Evolutionary conservation across 2,113 vertebrate species (phyloP).

Genomic region (Candoia aspera): DNA sequence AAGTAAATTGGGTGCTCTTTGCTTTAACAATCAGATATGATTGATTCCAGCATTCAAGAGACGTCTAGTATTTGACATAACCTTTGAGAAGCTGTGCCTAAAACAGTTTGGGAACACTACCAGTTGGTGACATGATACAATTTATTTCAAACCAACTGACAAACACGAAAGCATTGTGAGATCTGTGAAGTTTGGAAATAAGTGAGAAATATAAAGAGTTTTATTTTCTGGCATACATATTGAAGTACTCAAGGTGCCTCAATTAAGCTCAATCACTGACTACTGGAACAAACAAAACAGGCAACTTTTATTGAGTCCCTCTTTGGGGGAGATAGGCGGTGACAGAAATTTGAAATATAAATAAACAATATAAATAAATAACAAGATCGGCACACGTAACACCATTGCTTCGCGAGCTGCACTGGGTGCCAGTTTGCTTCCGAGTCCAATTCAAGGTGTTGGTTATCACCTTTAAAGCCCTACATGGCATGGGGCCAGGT

Average conservation of each 20-base stretch:
- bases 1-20: slow-evolving; percentile 11
- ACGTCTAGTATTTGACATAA: neutral
- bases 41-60: slow-evolving; percentile 34
- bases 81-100: slow-evolving; percentile 37
- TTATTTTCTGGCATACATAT: slow-evolving; percentile 22
- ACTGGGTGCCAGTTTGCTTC: no score
- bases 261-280: slow-evolving; percentile 45
- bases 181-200: slow-evolving; percentile 14
- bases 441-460: no score
- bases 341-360: no score
- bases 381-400: no score
- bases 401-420: no score
- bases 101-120: slow-evolving; percentile 56
- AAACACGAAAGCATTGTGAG: slow-evolving; percentile 54
- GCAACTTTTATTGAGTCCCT: neutral
- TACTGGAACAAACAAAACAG: neutral
- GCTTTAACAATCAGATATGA: slow-evolving; percentile 34
- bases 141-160: slow-evolving; percentile 56
- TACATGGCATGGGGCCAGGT: no score
- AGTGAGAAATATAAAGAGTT: slow-evolving; percentile 48
- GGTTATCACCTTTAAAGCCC: no score
- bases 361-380: no score
- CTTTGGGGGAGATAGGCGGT: no score
- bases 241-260: slow-evolving; percentile 33
- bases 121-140: slow-evolving; percentile 36